These are phyloP conservation scores for Ophraella communa DNA, from an alignment of 2,888 invertebrate species.

Conservation along the genomic window DNA sequence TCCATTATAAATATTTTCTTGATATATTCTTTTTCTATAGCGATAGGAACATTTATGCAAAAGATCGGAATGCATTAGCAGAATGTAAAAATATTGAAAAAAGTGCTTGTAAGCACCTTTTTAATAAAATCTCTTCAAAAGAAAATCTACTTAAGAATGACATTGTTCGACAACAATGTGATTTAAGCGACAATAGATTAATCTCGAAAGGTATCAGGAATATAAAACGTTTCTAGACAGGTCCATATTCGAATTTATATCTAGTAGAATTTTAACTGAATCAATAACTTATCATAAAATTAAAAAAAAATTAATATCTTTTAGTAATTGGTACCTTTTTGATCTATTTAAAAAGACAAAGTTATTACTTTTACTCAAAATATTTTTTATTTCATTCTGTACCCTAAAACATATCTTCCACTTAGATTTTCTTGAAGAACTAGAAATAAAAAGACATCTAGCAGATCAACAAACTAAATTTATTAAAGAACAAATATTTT, in stretches of 20 bases:
- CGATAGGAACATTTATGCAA: background rate
- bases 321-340: too few relatives aligned
- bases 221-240: constrained; percentile 26
- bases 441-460: too few relatives aligned
- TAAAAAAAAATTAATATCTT: too few relatives aligned
- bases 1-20: too few relatives aligned
- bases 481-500: too few relatives aligned
- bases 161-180: constrained; percentile 44
- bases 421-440: too few relatives aligned
- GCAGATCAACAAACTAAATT: too few relatives aligned
- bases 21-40: background rate
- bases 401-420: too few relatives aligned
- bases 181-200: constrained; percentile 47
- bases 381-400: too few relatives aligned
- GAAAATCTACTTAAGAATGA: constrained; percentile 34
- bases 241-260: background rate
- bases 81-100: constrained; percentile 27
- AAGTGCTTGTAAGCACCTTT: constrained; percentile 30
- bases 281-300: too few relatives aligned
- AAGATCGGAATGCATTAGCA: constrained; percentile 32
- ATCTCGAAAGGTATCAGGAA: constrained; percentile 43
- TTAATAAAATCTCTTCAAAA: constrained; percentile 32
- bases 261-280: background rate
- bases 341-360: too few relatives aligned
- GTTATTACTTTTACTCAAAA: too few relatives aligned